These are phyloP conservation scores for Macroglossus sobrinus DNA, from an alignment of 2,113 vertebrate genomes.

Conservation along the genomic window DNA sequence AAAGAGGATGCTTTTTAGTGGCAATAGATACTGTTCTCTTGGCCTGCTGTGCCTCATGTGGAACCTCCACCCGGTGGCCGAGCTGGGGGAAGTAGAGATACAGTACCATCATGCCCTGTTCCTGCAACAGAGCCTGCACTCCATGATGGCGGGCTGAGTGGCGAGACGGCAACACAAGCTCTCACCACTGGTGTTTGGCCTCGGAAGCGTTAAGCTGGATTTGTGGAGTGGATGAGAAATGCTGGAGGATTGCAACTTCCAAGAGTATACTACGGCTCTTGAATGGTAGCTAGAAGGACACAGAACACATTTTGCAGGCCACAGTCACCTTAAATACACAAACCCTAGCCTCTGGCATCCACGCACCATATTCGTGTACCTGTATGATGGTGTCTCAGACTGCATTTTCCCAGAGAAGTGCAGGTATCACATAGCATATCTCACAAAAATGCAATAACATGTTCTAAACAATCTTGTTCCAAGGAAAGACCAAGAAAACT, in stretches of 20 bases:
- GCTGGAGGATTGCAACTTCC: not conserved
- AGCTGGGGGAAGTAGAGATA: not conserved
- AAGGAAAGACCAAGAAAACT: not conserved
- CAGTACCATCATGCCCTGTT: not conserved
- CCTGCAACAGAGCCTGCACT: not conserved
- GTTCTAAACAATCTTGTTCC: not conserved
- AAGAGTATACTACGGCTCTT: not conserved
- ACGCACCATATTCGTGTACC: not conserved
- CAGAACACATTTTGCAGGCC: not conserved
- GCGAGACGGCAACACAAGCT: not conserved
- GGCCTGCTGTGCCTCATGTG: not conserved
- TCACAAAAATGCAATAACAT: not conserved
- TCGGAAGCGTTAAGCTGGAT: not conserved
- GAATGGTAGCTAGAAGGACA: not conserved
- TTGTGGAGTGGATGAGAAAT: not conserved
- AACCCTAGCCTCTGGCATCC: not conserved
- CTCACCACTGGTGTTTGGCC: not conserved
- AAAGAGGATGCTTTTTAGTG: not conserved
- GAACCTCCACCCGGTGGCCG: not conserved
- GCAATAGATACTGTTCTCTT: not conserved
- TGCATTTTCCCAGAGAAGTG: not conserved
- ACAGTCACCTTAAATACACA: not conserved
- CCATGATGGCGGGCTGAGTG: not conserved
- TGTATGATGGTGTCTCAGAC: not conserved
- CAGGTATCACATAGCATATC: not conserved